Conservation (phyloP, 2,797 vertebrate genomes). For the Tragelaphus oryx region DNA sequence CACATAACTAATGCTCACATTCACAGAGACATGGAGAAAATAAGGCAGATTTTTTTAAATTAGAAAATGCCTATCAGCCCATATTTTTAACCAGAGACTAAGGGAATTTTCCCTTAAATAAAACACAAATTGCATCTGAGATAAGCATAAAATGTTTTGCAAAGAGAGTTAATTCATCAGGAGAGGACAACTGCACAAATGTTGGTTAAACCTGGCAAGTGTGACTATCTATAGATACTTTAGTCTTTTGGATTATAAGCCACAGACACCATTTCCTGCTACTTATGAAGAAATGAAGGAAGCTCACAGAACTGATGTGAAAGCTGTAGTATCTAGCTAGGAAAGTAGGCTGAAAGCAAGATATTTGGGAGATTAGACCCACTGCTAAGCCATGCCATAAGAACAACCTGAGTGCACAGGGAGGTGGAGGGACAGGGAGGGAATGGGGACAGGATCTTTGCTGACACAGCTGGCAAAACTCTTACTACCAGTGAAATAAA, state of each 20-base stretch:
- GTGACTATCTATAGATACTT: neutral
- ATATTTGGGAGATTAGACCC: neutral
- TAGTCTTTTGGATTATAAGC: neutral
- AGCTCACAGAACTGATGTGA: neutral
- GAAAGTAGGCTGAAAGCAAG: neutral
- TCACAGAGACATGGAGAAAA: neutral
- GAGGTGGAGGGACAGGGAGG: neutral
- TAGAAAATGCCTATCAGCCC: neutral
- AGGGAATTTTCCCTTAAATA: neutral
- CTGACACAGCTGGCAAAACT: neutral
- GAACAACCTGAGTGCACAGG: neutral
- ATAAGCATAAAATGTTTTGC: neutral
- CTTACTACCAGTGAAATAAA: neutral
- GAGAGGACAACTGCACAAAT: neutral
- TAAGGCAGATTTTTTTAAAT: neutral
- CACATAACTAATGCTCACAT: neutral
- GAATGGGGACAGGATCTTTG: neutral
- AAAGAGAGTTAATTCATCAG: neutral
- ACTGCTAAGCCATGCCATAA: neutral
- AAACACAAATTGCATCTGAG: neutral
- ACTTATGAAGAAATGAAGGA: neutral
- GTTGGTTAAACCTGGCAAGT: neutral
- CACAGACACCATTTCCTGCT: neutral
- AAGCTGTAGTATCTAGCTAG: neutral
- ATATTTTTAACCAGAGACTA: neutral